A percentile compares a stretch with the other conserved stretches of the same genome.
These are phyloP conservation scores for Coccyzus lansbergi DNA, from an alignment of 2,797 vertebrate species.

Conservation along the genomic window DNA sequence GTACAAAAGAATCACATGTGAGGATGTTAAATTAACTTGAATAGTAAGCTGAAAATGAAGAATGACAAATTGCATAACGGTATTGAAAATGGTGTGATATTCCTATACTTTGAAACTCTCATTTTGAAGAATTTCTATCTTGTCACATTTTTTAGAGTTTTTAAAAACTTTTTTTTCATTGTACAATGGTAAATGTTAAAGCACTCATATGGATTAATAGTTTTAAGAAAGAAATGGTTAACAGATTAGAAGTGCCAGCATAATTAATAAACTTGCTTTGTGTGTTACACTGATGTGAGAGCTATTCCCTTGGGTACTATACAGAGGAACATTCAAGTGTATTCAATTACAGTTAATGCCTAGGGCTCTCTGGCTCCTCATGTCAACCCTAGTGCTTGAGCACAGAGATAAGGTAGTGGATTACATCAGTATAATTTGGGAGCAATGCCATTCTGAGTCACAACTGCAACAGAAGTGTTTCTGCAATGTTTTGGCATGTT, in stretches of 20 bases:
- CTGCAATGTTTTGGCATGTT: not conserved
- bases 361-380: not conserved
- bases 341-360: not conserved
- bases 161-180: not conserved
- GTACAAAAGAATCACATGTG: not conserved
- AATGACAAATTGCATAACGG: not conserved
- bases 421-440: not conserved
- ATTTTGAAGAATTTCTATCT: not conserved
- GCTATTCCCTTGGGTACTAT: not conserved
- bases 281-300: not conserved
- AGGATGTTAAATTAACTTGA: not conserved
- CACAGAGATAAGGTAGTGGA: not conserved
- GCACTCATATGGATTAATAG: not conserved
- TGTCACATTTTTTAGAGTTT: not conserved
- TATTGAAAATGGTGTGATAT: not conserved
- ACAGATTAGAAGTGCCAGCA: not conserved
- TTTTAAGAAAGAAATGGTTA: not conserved
- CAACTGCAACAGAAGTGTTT: not conserved
- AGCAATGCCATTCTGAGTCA: not conserved
- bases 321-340: rapidly evolving
- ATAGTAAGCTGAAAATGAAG: not conserved
- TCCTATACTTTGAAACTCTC: not conserved
- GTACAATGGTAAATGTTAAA: not conserved
- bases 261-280: not conserved
- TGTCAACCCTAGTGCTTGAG: not conserved